phyloP scores from a whole-genome alignment of 2,113 vertebrate species.

The Labeo catla region DNA sequence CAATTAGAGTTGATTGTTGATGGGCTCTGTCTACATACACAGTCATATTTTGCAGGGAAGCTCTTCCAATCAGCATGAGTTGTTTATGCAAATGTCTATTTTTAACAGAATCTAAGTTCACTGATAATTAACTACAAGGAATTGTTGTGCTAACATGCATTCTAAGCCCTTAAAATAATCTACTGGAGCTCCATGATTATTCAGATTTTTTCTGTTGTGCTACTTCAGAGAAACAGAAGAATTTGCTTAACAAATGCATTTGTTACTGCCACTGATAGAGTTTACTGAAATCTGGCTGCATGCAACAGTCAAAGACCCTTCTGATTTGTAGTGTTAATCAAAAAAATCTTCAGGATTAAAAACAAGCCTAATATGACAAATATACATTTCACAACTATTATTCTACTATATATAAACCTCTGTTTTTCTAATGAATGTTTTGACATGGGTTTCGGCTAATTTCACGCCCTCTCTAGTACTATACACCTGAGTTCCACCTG shows the following conservation, averaged over 20 bases:
- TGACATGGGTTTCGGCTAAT: not conserved
- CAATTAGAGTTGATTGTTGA: not conserved
- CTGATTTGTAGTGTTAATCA: constrained; percentile 27
- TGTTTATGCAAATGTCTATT: not conserved
- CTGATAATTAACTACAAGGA: constrained; percentile 8
- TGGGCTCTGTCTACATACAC: not conserved
- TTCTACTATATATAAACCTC: not conserved
- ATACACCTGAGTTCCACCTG: constrained; percentile 35
- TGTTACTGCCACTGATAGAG: not conserved
- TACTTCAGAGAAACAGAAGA: constrained; percentile 31
- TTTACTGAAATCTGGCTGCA: constrained; percentile 43
- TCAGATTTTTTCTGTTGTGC: constrained; percentile 23
- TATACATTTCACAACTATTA: constrained; percentile 3
- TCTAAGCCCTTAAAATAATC: constrained; percentile 15
- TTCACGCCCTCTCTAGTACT: not conserved
- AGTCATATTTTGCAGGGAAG: not conserved
- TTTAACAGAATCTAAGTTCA: not conserved
- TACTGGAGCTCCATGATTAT: constrained; percentile 38
- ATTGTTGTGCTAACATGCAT: constrained; percentile 38
- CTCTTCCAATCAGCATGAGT: not conserved
- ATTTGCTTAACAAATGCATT: constrained; percentile 41
- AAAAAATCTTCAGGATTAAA: not conserved
- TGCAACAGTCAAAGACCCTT: constrained; percentile 49
- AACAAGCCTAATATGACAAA: not conserved
- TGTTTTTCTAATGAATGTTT: not conserved